A percentile compares a stretch with the other conserved stretches of the same genome.
These are phyloP conservation scores for Anneissia japonica DNA, from an alignment of 35 echinoderm and acorn worm species.

Conservation along the genomic window DNA sequence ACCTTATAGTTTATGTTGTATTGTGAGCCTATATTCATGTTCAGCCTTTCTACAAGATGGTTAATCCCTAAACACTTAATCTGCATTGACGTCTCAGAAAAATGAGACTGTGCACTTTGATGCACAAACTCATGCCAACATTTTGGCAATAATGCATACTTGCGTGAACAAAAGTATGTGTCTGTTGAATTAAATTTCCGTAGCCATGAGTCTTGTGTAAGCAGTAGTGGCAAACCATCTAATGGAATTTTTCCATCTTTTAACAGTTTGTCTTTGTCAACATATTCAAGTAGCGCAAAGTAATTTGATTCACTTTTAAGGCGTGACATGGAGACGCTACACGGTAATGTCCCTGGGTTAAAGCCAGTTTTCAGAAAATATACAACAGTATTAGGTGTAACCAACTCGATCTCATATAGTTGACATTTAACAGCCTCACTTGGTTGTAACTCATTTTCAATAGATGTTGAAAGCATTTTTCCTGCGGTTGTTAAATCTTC, in stretches of 20 bases:
- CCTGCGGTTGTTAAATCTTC: neutral
- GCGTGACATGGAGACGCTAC: neutral
- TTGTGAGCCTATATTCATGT: neutral
- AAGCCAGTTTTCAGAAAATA: slow-evolving; percentile 3
- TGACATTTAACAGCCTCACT: neutral
- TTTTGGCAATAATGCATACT: slow-evolving; percentile 12
- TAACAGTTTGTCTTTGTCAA: slow-evolving; percentile 3
- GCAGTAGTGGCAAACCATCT: slow-evolving; percentile 33
- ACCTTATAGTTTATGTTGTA: neutral
- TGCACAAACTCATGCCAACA: slow-evolving; percentile 40
- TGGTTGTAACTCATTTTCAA: no score
- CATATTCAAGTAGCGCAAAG: slow-evolving; percentile 15
- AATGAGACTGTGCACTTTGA: neutral
- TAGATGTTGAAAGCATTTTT: no score
- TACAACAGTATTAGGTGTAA: slow-evolving; percentile 24
- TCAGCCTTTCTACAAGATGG: neutral
- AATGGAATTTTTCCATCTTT: neutral
- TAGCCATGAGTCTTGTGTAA: slow-evolving; percentile 33
- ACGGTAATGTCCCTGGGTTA: neutral
- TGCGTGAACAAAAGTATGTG: slow-evolving; percentile 6
- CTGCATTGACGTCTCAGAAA: neutral
- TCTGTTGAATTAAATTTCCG: neutral
- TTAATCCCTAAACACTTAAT: slow-evolving; percentile 21
- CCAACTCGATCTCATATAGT: neutral
- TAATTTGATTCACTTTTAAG: neutral